Conservation (phyloP, 2,797 vertebrate genomes). For the Pteropus rufus region DNA sequence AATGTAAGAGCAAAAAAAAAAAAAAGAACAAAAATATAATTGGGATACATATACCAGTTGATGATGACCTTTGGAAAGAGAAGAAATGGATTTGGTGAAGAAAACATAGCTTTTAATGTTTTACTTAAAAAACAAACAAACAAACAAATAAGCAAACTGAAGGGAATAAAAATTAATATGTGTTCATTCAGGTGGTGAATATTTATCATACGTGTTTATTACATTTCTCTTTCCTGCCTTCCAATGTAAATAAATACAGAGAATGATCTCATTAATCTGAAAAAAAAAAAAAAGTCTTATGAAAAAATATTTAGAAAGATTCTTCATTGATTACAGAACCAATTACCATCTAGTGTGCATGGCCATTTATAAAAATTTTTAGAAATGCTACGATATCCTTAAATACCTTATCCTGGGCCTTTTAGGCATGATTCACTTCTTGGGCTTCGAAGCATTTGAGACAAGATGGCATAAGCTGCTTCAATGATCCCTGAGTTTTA, state of each 20-base stretch:
- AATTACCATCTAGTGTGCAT: not conserved
- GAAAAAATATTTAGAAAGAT: not conserved
- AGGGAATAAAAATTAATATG: constrained; percentile 1
- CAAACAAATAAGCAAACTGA: no score
- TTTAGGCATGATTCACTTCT: not conserved
- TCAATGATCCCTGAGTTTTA: not conserved
- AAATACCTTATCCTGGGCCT: not conserved
- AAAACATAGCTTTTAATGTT: not conserved
- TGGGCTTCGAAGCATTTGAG: not conserved
- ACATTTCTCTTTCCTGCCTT: not conserved
- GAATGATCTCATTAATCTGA: not conserved
- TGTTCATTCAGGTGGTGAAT: not conserved
- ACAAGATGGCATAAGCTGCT: not conserved
- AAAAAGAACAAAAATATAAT: not conserved
- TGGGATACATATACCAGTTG: not conserved
- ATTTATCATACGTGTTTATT: not conserved
- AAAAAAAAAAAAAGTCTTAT: not conserved
- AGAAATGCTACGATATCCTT: not conserved
- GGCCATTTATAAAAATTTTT: constrained; percentile 21
- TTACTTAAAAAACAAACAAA: not conserved
- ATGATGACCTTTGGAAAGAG: not conserved
- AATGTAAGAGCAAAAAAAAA: not conserved
- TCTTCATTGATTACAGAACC: not conserved
- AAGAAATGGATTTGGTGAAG: not conserved
- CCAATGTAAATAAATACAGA: constrained; percentile 6